A percentile compares a stretch with the other conserved stretches of the same genome.
These are phyloP conservation scores for Melanotaenia nigrans DNA, from an alignment of 2,797 vertebrate species.

Conservation along the genomic window DNA sequence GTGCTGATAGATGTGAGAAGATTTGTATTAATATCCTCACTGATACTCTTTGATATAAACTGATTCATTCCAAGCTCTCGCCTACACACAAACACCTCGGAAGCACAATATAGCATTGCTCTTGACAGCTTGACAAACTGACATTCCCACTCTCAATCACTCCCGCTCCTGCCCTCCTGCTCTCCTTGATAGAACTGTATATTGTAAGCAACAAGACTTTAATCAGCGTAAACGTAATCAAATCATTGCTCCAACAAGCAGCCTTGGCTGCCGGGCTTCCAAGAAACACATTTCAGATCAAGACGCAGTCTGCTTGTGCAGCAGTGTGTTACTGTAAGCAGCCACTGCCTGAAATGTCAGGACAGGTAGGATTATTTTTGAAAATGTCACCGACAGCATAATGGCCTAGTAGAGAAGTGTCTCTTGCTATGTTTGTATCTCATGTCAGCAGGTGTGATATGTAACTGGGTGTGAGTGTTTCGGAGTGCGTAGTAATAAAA, in stretches of 20 bases:
- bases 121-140: conserved; percentile 64
- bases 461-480: conserved; percentile 31
- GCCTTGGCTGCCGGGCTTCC: conserved; percentile 56
- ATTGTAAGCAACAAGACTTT: conserved; percentile 74
- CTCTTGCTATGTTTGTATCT: conserved; percentile 64
- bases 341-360: conserved; percentile 64
- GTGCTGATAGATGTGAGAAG: conserved; percentile 66
- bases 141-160: conserved; percentile 57
- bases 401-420: conserved; percentile 54
- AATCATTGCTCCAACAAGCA: conserved; percentile 71
- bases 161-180: conserved; percentile 39
- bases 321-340: conserved; percentile 42
- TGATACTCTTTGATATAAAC: conserved; percentile 65
- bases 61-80: conserved; percentile 61
- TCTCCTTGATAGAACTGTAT: conserved; percentile 54
- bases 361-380: conserved; percentile 61
- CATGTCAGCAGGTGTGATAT: conserved; percentile 64
- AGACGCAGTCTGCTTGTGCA: conserved; percentile 51
- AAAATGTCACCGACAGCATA: conserved; percentile 71
- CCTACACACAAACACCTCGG: conserved; percentile 39
- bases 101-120: conserved; percentile 37
- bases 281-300: conserved; percentile 60
- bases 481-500: conserved; percentile 23
- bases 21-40: conserved; percentile 71
- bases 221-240: conserved; percentile 75